Conservation (phyloP, 2,113 vertebrate genomes). For the Pangasianodon gigas region DNA sequence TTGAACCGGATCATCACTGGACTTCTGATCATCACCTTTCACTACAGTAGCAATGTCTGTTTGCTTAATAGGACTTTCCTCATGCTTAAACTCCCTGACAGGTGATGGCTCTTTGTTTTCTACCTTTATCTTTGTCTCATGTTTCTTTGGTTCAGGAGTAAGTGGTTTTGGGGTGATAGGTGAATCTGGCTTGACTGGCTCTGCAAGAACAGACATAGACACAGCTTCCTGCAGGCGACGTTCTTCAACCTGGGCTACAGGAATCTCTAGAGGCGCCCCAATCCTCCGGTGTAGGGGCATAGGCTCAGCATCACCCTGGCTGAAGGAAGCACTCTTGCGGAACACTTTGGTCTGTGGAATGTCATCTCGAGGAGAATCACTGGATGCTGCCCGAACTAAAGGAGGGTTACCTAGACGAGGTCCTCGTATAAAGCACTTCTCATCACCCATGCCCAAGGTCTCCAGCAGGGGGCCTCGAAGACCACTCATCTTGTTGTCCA, state of each 20-base stretch:
- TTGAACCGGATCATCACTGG: constrained; percentile 67
- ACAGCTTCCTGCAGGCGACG: constrained; percentile 86
- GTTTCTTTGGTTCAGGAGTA: constrained; percentile 56
- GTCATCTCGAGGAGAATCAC: constrained; percentile 77
- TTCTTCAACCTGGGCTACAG: constrained; percentile 80
- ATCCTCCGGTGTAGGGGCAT: constrained; percentile 85
- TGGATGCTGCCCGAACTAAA: constrained; percentile 86
- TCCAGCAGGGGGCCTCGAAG: constrained; percentile 91
- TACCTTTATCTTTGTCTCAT: constrained; percentile 63
- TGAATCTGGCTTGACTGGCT: constrained; percentile 73
- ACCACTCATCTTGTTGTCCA: constrained; percentile 91
- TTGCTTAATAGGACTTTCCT: constrained; percentile 63
- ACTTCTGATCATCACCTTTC: constrained; percentile 66
- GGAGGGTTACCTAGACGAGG: constrained; percentile 73
- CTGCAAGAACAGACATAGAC: constrained; percentile 88
- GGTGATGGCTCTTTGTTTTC: constrained; percentile 48
- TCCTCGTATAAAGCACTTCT: constrained; percentile 72
- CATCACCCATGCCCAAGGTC: constrained; percentile 83
- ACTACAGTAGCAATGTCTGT: constrained; percentile 62
- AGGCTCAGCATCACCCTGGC: constrained; percentile 88
- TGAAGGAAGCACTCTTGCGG: constrained; percentile 95
- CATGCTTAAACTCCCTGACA: constrained; percentile 60
- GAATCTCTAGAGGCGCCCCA: constrained; percentile 91
- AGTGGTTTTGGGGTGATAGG: constrained; percentile 70
- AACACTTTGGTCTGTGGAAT: constrained; percentile 76